Evolutionary conservation across 1,140 invertebrate species (phyloP), one percentile per base, ranked within the genome.

Genomic region (Oreohelix idahoensis): DNA sequence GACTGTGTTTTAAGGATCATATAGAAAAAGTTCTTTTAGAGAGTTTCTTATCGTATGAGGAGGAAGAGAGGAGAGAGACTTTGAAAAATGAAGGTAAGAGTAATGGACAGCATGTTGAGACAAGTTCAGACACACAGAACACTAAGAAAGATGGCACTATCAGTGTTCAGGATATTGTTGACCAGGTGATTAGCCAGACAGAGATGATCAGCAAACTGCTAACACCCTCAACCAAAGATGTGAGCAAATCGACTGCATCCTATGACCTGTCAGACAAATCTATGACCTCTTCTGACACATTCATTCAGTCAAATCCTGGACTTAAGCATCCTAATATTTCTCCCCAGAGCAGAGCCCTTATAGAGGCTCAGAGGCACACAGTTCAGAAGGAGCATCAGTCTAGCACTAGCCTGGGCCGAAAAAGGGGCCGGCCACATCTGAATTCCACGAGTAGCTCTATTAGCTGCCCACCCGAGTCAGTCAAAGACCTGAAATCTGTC

Each of bases 1-100:
- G n/a, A 15, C n/a, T 89, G 38, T 87, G 81, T 80, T 84, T 90
- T 17, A 90, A 89, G 81, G 89, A 89, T 73, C 89, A 90, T 81
- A 89, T 90, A 39, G 89, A 90, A 83, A 86, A 85, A 77, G 87
- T 89, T 45, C 84, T 90, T 10, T 85, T 89, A 76, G 81, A 87
- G 74, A 90, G 84, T 79, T 90, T 90, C 81, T 74, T 78, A 36
- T 70, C 80, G 36, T 86, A 75, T 35, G 83, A 87, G 32, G 86
- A 87, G 29, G 79, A 81, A 35, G 83, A 84, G 71, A 49, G 49
- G 29, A 74, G 76, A 78, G 78, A 84, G 45, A 58, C 70, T 10
- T 42, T 42, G 29, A 79, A 75, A 26, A 20, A n/a, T 23, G 80
- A 26, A 51, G 51, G 23, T 38, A 69, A 42, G 10, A 32, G 53